Conservation (phyloP, 2,888 invertebrate genomes). For the Macrophya alboannulata region DNA sequence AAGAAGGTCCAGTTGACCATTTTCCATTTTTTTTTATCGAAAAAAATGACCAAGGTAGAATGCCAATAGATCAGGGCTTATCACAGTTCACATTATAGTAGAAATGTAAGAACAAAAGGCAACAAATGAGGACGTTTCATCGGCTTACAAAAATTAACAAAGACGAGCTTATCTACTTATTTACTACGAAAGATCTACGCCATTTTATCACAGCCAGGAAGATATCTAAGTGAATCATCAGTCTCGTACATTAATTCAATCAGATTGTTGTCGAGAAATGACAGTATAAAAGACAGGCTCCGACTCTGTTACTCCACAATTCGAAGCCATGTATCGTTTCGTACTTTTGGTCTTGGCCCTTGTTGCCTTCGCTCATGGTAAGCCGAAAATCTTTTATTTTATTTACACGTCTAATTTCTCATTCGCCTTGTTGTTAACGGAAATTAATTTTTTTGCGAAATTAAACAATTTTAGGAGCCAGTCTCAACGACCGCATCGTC, state of each 20-base stretch:
- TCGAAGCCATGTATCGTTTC: slow-evolving; percentile 12
- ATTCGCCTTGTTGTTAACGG: background rate
- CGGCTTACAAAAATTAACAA: background rate
- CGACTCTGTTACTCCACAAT: slow-evolving; percentile 18
- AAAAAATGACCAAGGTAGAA: background rate
- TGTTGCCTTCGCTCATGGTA: slow-evolving; percentile 15
- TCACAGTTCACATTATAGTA: background rate
- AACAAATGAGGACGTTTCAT: too few species aligned
- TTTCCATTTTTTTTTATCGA: too few species aligned
- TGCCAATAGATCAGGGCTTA: background rate
- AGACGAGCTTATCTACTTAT: background rate
- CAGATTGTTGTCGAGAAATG: background rate
- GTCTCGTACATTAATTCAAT: background rate
- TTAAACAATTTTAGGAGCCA: slow-evolving; percentile 14
- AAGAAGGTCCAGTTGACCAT: background rate
- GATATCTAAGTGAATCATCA: background rate
- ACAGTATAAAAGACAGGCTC: slow-evolving; percentile 54
- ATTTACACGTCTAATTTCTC: too few species aligned
- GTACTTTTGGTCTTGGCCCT: slow-evolving; percentile 7
- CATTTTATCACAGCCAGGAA: background rate
- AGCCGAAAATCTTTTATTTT: background rate
- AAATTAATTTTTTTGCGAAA: background rate
- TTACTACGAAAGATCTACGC: background rate
- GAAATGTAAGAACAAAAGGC: too few species aligned
- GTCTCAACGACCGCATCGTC: slow-evolving; percentile 57